Evolutionary conservation across 1,140 invertebrate species (phyloP).

Genomic region (Antheraea mylitta): DNA sequence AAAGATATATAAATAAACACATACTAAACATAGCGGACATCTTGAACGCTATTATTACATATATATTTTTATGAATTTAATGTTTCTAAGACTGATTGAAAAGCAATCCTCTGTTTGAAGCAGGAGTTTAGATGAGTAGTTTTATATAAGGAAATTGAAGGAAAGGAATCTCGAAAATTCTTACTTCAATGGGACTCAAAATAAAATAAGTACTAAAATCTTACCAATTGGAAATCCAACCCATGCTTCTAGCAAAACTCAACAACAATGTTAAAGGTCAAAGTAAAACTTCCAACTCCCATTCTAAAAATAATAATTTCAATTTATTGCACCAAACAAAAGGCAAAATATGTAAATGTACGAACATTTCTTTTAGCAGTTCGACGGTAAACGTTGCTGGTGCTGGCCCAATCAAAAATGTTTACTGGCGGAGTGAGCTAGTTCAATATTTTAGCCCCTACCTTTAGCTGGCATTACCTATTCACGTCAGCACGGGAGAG

Average conservation of each 20-base stretch:
- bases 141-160: too few relatives aligned
- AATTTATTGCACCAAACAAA: slow-evolving; percentile 29
- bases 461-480: slow-evolving; percentile 33
- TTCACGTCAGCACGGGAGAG: slow-evolving; percentile 21
- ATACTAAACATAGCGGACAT: not conserved
- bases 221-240: too few relatives aligned
- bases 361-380: slow-evolving; percentile 28
- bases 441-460: slow-evolving; percentile 47
- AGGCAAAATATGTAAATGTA: slow-evolving; percentile 29
- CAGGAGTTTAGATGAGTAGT: too few relatives aligned
- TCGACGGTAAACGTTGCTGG: slow-evolving; percentile 31
- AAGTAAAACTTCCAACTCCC: not conserved
- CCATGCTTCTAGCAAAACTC: too few relatives aligned
- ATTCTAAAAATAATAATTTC: slow-evolving; percentile 24
- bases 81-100: too few relatives aligned
- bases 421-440: slow-evolving; percentile 41
- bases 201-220: too few relatives aligned
- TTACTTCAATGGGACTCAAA: too few relatives aligned
- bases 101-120: too few relatives aligned
- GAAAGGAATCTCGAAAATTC: too few relatives aligned
- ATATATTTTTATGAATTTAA: too few relatives aligned
- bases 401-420: slow-evolving; percentile 51
- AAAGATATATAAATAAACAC: not conserved
- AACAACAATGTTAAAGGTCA: not conserved
- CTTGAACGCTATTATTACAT: too few relatives aligned